A percentile compares a stretch with the other conserved stretches of the same genome.
These are phyloP conservation scores for Nesometra sesokonis DNA, from an alignment of 35 echinoderm and acorn worm species.

Conservation along the genomic window DNA sequence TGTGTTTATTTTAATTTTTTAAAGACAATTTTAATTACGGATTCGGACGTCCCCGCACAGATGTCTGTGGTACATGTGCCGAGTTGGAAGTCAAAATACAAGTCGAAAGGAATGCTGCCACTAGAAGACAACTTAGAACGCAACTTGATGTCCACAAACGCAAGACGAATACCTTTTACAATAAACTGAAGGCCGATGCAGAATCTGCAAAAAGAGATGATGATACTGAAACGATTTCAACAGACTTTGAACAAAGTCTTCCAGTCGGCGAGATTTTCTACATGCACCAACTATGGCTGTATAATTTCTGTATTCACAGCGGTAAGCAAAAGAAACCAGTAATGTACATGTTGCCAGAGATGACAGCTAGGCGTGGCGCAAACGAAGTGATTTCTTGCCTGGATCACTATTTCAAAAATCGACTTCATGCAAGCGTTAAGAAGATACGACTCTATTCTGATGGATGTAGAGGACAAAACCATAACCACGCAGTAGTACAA, in stretches of 20 bases:
- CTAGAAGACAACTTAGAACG: neutral
- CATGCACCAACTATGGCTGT: neutral
- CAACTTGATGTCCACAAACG: neutral
- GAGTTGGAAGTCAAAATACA: neutral
- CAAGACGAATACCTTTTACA: neutral
- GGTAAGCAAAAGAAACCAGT: neutral
- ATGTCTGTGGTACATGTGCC: slow-evolving; percentile 15
- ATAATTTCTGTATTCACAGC: slow-evolving; percentile 14
- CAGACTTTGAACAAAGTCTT: slow-evolving; percentile 16
- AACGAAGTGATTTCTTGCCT: slow-evolving; percentile 16
- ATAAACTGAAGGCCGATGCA: neutral
- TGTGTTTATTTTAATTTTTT: neutral
- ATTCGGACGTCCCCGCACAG: slow-evolving; percentile 19
- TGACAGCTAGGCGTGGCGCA: neutral
- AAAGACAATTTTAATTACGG: slow-evolving; percentile 28
- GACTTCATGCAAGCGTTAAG: neutral
- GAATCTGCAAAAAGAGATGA: neutral
- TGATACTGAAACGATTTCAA: neutral
- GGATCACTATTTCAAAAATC: neutral
- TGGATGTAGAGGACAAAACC: slow-evolving; percentile 17
- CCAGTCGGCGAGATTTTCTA: slow-evolving; percentile 25
- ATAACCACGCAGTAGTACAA: neutral
- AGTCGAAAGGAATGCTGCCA: neutral
- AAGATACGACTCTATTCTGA: neutral
- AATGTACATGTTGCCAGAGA: slow-evolving; percentile 31